Base-by-base conservation (phyloP, 2,113 vertebrate species). In the Mohoua ochrocephala region DNA sequence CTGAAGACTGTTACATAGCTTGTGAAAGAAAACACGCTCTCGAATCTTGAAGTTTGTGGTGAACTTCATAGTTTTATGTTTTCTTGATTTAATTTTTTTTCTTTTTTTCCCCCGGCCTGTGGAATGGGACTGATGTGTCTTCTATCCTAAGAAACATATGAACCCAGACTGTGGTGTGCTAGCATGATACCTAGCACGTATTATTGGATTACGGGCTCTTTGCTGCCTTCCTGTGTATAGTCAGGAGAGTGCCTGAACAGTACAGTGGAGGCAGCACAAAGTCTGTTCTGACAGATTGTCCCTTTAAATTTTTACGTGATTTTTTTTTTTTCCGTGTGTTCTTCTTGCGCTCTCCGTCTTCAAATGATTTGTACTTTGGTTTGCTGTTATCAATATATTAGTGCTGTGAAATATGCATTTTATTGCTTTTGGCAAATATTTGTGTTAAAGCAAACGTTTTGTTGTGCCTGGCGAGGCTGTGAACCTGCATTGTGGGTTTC, bases 161-260 rank as follows among this genome's bases (percentile, higher is more conserved):
- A 73, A 56, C 12, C 17, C 31, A n/a, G 71, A 13, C 57, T 69
- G 42, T 74, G 63, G 17, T 71, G 39, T 3, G 11, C 91, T 86
- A 49, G 53, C 49, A 16, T 61, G 80, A 22, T 84, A 74, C 11
- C 30, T 80, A 35, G 42, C 2, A 6, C 1, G 1, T 70, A 11
- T 73, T 85, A 54, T 6, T 81, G 59, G 75, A 59, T 86, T 83
- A 57, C 0, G 0, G 67, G 19, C 81, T 91, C 74, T 87, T 61
- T 87, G 70, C 89, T 96, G 84, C 81, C 67, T 94, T 96, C 70
- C 23, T 85, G 15, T 61, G 42, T 95, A 11, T 69, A 87, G 61
- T 45, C 10, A 53, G 13, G 61, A 89, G 31, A 76, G 23, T 39
- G 57, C 61, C 30, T 79, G 63, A 56, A 28, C 24, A 53, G 20